Conservation (phyloP, 2,888 invertebrate species). For the Eurytoma adleriae region DNA sequence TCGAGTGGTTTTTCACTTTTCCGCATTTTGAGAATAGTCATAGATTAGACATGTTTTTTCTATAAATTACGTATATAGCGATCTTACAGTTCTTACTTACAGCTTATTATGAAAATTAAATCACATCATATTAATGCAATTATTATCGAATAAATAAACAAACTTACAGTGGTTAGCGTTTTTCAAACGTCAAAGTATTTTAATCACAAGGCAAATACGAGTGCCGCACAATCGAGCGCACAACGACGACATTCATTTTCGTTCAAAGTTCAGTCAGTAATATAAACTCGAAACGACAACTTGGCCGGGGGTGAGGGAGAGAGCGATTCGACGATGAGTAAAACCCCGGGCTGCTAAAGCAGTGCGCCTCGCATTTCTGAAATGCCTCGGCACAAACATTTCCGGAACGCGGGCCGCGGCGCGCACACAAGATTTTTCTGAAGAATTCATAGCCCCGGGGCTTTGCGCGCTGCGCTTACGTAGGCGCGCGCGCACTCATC, state of each 20-base stretch:
- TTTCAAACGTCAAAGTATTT: too few relatives aligned
- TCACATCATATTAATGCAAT: too few relatives aligned
- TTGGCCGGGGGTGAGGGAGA: not conserved
- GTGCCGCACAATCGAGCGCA: not conserved
- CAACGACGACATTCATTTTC: constrained; percentile 37
- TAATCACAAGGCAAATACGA: too few relatives aligned
- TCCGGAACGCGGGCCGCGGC: constrained; percentile 51
- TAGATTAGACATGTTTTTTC: too few relatives aligned
- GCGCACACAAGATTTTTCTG: constrained; percentile 54
- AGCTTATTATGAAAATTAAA: too few relatives aligned
- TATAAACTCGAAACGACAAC: constrained; percentile 45
- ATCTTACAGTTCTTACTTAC: too few relatives aligned
- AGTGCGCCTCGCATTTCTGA: constrained; percentile 52
- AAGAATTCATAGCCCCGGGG: constrained; percentile 52
- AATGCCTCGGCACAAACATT: constrained; percentile 53
- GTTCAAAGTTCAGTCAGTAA: constrained; percentile 29
- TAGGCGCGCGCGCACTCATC: not conserved
- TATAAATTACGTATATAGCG: too few relatives aligned
- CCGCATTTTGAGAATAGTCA: too few relatives aligned
- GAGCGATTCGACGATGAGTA: constrained; percentile 49
- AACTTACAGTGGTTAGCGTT: too few relatives aligned
- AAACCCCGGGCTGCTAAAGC: constrained; percentile 42
- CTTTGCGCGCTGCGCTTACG: constrained; percentile 35
- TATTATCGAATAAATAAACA: too few relatives aligned
- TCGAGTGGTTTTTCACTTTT: too few relatives aligned